These are phyloP conservation scores for Synanthedon formicaeformis DNA, from an alignment of 2,888 invertebrate genomes.

Conservation along the genomic window DNA sequence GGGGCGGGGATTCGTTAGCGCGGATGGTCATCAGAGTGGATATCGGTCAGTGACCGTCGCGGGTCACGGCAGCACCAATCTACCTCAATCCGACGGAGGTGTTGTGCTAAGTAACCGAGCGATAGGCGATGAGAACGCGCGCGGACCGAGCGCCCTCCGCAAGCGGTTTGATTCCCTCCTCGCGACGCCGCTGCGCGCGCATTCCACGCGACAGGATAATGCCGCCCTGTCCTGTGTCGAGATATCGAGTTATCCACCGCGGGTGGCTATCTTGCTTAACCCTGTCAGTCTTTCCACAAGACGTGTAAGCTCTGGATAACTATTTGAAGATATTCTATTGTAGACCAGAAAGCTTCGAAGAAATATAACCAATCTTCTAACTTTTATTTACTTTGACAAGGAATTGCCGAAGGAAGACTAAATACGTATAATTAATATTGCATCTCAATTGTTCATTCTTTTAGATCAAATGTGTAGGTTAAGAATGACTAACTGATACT, in stretches of 20 bases:
- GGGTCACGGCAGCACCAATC: conserved; percentile 28
- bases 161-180: conserved; percentile 65
- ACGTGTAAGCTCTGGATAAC: conserved; percentile 22
- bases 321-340: conserved; percentile 10
- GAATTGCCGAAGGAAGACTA: neutral
- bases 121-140: conserved; percentile 34
- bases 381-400: too few species aligned
- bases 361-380: neutral
- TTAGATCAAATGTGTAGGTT: too few species aligned
- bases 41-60: conserved; percentile 60
- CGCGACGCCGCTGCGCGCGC: conserved; percentile 65
- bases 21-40: conserved; percentile 20
- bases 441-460: too few species aligned
- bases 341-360: neutral
- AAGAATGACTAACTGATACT: too few species aligned
- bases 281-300: conserved; percentile 30
- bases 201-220: conserved; percentile 46
- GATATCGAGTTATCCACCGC: conserved; percentile 60
- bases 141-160: conserved; percentile 61
- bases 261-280: conserved; percentile 44
- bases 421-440: neutral
- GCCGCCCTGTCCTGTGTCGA: conserved; percentile 61
- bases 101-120: conserved; percentile 40
- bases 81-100: conserved; percentile 40
- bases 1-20: conserved; percentile 22